Evolutionary conservation across 2,888 invertebrate species (phyloP).

Genomic region (Cataglyphis livida): DNA sequence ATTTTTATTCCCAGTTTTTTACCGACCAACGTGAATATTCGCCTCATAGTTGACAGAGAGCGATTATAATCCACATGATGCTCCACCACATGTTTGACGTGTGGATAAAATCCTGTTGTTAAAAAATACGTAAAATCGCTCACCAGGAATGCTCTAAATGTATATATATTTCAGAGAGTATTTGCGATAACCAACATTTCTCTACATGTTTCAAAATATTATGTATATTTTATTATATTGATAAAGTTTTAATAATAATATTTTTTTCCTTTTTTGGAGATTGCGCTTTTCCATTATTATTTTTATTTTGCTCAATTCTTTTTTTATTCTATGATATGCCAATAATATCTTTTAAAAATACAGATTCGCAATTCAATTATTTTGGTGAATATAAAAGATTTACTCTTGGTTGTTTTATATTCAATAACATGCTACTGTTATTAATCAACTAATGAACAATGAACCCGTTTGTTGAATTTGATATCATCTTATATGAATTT

Average conservation of each 20-base stretch:
- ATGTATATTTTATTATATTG: constrained; percentile 9
- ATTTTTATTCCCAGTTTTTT: constrained; percentile 43
- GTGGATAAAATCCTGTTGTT: constrained; percentile 46
- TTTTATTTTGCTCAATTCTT: background rate
- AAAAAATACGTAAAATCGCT: constrained; percentile 56
- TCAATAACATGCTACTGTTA: background rate
- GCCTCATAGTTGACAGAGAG: constrained; percentile 58
- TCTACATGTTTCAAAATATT: constrained; percentile 19
- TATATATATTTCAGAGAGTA: background rate
- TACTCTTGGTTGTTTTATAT: background rate
- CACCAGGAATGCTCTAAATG: constrained; percentile 6
- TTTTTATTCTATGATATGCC: background rate
- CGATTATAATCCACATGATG: constrained; percentile 66
- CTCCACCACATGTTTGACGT: constrained; percentile 55
- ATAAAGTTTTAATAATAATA: constrained; percentile 1
- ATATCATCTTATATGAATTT: constrained; percentile 58
- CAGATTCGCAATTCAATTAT: background rate
- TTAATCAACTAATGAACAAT: constrained; percentile 51
- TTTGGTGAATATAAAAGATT: background rate
- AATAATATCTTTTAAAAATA: background rate
- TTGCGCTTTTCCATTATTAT: background rate
- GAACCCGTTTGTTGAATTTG: constrained; percentile 38
- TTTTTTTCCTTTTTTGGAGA: background rate
- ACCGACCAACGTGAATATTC: constrained; percentile 66
- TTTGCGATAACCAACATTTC: background rate